phyloP scores from a whole-genome alignment of 1,140 invertebrate species.

The Formica exsecta region DNA sequence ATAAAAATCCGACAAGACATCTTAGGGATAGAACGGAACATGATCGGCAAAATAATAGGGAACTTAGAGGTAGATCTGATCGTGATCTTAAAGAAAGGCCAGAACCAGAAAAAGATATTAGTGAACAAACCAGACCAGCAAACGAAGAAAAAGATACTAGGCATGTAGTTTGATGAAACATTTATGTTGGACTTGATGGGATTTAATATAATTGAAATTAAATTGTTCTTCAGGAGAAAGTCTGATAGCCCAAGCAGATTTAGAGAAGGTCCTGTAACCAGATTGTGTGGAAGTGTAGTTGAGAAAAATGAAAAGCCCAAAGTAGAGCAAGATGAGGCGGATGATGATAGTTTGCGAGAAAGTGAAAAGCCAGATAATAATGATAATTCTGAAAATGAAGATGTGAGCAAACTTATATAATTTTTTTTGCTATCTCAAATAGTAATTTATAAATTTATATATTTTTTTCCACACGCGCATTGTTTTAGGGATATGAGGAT shows the following conservation, averaged over 20 bases:
- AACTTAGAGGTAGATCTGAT: slow-evolving; percentile 75
- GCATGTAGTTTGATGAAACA: slow-evolving; percentile 53
- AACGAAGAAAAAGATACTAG: slow-evolving; percentile 82
- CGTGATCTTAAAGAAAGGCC: slow-evolving; percentile 75
- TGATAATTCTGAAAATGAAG: slow-evolving; percentile 85
- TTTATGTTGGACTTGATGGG: slow-evolving; percentile 13
- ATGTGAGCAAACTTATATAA: slow-evolving; percentile 68
- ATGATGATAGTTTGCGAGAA: slow-evolving; percentile 81
- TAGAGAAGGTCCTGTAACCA: slow-evolving; percentile 84
- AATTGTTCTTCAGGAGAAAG: slow-evolving; percentile 76
- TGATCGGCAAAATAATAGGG: slow-evolving; percentile 72
- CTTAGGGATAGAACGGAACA: slow-evolving; percentile 79
- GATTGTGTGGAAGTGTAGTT: slow-evolving; percentile 78
- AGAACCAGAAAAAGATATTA: slow-evolving; percentile 80
- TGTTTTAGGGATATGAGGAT: slow-evolving; percentile 86
- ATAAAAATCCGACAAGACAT: slow-evolving; percentile 80
- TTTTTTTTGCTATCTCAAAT: slow-evolving; percentile 21
- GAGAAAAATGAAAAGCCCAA: slow-evolving; percentile 83
- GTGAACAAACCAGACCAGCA: slow-evolving; percentile 72
- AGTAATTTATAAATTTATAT: slow-evolving; percentile 14
- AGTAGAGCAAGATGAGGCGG: slow-evolving; percentile 75
- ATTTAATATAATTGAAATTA: slow-evolving; percentile 19
- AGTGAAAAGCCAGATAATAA: slow-evolving; percentile 83
- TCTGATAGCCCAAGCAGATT: slow-evolving; percentile 81
- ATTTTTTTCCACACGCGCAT: neutral